phyloP scores from a whole-genome alignment of 1,140 invertebrate genomes.

The Drosophila sp. region DNA sequence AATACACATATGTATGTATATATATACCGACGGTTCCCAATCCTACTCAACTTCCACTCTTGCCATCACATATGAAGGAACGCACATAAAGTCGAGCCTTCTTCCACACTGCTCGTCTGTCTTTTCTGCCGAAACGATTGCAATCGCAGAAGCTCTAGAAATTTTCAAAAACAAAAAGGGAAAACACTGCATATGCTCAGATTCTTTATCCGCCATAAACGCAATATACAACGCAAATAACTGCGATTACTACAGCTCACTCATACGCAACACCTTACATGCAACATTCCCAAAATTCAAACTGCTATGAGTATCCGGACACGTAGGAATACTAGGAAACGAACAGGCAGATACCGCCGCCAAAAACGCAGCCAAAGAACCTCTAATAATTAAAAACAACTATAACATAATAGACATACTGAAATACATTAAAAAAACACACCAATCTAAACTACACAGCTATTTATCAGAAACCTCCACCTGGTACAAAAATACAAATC shows the following conservation, averaged over 20 bases:
- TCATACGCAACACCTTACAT: constrained; percentile 2
- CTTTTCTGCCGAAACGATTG: neutral
- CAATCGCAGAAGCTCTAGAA: neutral
- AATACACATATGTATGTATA: no score
- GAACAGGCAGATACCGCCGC: neutral
- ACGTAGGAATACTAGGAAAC: constrained; percentile 9
- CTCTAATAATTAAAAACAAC: neutral
- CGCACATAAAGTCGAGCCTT: no score
- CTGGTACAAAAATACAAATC: constrained; percentile 1
- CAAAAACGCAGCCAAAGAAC: constrained; percentile 14
- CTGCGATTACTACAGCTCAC: constrained; percentile 13
- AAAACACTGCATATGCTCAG: constrained; percentile 20
- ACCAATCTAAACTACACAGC: neutral
- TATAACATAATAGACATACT: constrained; percentile 10
- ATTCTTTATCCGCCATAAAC: constrained; percentile 10
- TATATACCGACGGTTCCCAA: no score
- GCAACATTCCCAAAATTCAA: constrained; percentile 11
- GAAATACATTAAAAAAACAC: constrained; percentile 1
- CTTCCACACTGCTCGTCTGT: neutral
- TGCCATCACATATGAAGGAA: neutral
- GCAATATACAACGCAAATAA: constrained; percentile 19
- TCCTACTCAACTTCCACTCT: neutral
- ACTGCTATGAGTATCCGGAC: constrained; percentile 6
- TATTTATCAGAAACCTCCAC: neutral
- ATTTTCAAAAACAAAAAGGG: constrained; percentile 9